Conservation (phyloP, 2,888 invertebrate genomes). For the Pheosia gnoma region DNA sequence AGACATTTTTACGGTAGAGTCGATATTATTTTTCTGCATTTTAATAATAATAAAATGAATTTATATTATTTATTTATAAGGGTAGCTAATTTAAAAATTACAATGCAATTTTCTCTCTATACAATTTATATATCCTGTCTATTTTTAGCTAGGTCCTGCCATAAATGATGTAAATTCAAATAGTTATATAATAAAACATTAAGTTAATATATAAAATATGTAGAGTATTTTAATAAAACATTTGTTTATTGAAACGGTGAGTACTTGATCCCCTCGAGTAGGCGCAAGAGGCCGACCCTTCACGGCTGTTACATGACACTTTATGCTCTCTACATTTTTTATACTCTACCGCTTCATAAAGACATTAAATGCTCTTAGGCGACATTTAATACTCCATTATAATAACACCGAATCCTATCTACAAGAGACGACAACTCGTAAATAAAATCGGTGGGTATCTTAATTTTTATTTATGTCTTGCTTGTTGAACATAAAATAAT, state of each 20-base stretch:
- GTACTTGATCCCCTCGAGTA: background rate
- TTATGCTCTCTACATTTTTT: conserved; percentile 46
- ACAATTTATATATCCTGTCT: too few relatives aligned
- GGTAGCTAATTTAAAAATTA: too few relatives aligned
- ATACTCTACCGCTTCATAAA: conserved; percentile 50
- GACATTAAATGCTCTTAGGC: conserved; percentile 57
- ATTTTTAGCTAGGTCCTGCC: too few relatives aligned
- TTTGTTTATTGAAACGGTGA: conserved; percentile 2
- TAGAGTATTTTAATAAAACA: background rate
- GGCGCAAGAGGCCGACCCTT: conserved; percentile 26
- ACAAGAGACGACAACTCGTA: conserved; percentile 42
- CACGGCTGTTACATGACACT: conserved; percentile 59
- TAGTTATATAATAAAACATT: too few relatives aligned
- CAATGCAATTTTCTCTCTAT: too few relatives aligned
- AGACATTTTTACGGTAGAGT: background rate
- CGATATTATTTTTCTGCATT: background rate
- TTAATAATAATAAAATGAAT: background rate
- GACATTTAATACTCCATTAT: conserved; percentile 64
- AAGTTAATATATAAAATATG: background rate
- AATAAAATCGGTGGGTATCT: conserved; percentile 38
- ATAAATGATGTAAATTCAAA: too few relatives aligned
- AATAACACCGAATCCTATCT: conserved; percentile 41
- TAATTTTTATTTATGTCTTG: conserved; percentile 28
- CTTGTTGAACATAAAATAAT: conserved; percentile 7
- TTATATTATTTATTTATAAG: too few relatives aligned